Evolutionary conservation across 1,140 invertebrate genomes (phyloP).

Genomic region (Tenebrio molitor): DNA sequence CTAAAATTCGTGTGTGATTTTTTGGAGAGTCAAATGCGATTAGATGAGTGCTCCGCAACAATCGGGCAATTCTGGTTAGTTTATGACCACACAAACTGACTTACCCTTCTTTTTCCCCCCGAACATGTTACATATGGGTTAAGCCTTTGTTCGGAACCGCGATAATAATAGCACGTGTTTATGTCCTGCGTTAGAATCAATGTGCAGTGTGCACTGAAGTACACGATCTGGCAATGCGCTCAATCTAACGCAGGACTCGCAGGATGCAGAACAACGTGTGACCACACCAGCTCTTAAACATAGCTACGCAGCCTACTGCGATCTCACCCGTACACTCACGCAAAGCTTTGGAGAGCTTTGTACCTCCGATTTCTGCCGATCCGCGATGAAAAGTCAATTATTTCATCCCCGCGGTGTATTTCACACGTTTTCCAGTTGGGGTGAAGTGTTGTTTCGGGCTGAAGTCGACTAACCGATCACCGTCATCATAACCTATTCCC

Average conservation of each 20-base stretch:
- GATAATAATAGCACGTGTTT: conserved; percentile 19
- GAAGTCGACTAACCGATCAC: no score
- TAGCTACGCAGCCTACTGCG: conserved; percentile 41
- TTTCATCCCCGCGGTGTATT: conserved; percentile 24
- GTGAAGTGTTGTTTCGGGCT: background rate
- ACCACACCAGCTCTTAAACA: conserved; percentile 36
- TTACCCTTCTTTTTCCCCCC: conserved; percentile 43
- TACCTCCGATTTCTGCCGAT: conserved; percentile 43
- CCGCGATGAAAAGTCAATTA: conserved; percentile 44
- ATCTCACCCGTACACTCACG: conserved; percentile 29
- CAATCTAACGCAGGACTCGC: conserved; percentile 31
- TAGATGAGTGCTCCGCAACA: no score
- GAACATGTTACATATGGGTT: conserved; percentile 35
- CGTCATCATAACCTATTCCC: no score
- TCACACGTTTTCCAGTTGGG: conserved; percentile 3
- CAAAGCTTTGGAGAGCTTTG: conserved; percentile 42
- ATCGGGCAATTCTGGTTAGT: no score
- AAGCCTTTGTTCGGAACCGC: background rate
- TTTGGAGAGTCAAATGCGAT: no score
- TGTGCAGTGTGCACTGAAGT: conserved; percentile 29
- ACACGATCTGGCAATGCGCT: background rate
- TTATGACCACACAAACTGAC: conserved; percentile 19
- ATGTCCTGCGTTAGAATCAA: conserved; percentile 13
- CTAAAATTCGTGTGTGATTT: no score
- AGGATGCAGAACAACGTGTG: conserved; percentile 39